phyloP scores from a whole-genome alignment of 2,797 vertebrate genomes.

The Characodon lateralis region DNA sequence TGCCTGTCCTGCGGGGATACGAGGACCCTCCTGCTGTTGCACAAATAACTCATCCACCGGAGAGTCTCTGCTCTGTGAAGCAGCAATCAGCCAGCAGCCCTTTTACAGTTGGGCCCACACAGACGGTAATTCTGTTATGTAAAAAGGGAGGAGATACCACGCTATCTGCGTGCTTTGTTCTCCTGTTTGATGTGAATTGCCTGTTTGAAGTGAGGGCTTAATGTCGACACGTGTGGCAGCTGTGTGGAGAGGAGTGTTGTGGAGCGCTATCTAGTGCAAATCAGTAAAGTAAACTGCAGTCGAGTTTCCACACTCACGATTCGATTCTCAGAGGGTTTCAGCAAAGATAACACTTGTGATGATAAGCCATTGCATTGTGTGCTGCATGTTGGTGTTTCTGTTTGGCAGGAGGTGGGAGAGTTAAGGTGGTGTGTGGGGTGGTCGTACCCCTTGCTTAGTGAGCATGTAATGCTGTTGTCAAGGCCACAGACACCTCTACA shows the following conservation, averaged over 20 bases:
- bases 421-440: not conserved
- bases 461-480: constrained; percentile 75
- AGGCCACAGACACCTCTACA: constrained; percentile 66
- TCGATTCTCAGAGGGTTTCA: constrained; percentile 60
- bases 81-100: constrained; percentile 44
- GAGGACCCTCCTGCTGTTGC: constrained; percentile 58
- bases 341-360: constrained; percentile 65
- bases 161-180: constrained; percentile 35
- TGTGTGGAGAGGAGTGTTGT: constrained; percentile 29
- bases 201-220: constrained; percentile 47
- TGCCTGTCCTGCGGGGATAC: constrained; percentile 35
- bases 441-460: constrained; percentile 47
- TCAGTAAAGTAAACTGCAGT: constrained; percentile 60
- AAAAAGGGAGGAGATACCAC: constrained; percentile 37
- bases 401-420: constrained; percentile 2
- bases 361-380: constrained; percentile 62
- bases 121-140: constrained; percentile 35
- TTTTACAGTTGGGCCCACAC: constrained; percentile 42
- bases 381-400: constrained; percentile 23
- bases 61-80: constrained; percentile 36
- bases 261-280: constrained; percentile 52
- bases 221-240: constrained; percentile 32
- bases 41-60: constrained; percentile 38
- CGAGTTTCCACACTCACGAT: constrained; percentile 59
- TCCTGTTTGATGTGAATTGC: constrained; percentile 25